Evolutionary conservation across 2,888 invertebrate genomes (phyloP).

Genomic region (Clunio marinus): DNA sequence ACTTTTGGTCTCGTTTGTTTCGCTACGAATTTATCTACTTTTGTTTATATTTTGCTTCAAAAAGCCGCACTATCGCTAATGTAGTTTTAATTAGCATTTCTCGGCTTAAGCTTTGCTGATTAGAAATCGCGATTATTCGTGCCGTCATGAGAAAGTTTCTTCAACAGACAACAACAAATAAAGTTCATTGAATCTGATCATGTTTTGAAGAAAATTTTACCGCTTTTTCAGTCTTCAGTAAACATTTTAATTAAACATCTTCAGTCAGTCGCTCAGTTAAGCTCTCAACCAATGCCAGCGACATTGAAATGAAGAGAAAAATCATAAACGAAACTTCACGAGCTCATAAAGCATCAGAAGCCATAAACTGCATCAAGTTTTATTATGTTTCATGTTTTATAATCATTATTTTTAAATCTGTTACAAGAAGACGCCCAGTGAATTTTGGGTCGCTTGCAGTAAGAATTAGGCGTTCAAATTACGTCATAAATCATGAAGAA

Average conservation of each 20-base stretch:
- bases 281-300: background rate
- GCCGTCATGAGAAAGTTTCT: background rate
- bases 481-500: background rate
- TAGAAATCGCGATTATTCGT: slow-evolving; percentile 8
- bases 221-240: too few relatives aligned
- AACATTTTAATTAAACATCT: background rate
- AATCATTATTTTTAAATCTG: too few relatives aligned
- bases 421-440: background rate
- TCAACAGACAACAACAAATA: background rate
- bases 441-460: too few relatives aligned
- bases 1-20: too few relatives aligned
- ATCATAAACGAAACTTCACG: background rate
- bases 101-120: background rate
- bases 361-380: background rate
- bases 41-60: background rate
- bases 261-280: too few relatives aligned
- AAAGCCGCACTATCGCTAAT: too few relatives aligned
- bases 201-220: background rate
- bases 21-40: too few relatives aligned
- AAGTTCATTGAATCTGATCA: slow-evolving; percentile 6
- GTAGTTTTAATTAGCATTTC: background rate
- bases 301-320: background rate
- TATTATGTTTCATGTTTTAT: too few relatives aligned
- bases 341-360: background rate
- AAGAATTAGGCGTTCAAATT: background rate